Evolutionary conservation across 2,888 invertebrate species (phyloP).

Genomic region (Nephrotoma guestfalica): DNA sequence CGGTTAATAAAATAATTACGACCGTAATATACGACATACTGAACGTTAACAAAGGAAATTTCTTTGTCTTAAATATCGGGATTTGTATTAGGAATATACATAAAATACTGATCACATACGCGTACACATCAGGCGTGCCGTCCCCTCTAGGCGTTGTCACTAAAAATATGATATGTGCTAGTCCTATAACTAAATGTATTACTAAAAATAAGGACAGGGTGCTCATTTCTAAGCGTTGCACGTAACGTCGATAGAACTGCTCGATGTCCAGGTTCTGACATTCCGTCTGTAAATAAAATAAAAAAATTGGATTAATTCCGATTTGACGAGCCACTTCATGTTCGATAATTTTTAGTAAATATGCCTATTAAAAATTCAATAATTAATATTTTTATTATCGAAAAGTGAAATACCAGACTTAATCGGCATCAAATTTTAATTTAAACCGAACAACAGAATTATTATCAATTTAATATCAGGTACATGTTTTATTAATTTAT

Average conservation of each 20-base stretch:
- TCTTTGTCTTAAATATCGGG: slow-evolving; percentile 27
- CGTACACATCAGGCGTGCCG: slow-evolving; percentile 26
- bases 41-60: slow-evolving; percentile 29
- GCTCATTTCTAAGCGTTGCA: slow-evolving; percentile 60
- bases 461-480: no score
- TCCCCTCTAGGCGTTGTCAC: neutral
- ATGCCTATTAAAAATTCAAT: no score
- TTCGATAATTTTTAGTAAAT: no score
- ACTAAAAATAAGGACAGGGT: slow-evolving; percentile 62
- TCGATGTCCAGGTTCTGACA: slow-evolving; percentile 61
- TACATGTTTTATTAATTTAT: no score
- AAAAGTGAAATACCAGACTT: no score
- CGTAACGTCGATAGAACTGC: slow-evolving; percentile 58
- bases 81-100: slow-evolving; percentile 27
- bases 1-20: slow-evolving; percentile 38
- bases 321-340: no score
- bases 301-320: neutral
- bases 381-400: no score
- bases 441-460: no score
- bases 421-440: no score
- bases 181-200: slow-evolving; percentile 48
- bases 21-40: slow-evolving; percentile 33
- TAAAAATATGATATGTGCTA: slow-evolving; percentile 34
- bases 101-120: slow-evolving; percentile 23
- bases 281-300: slow-evolving; percentile 46